Base-by-base conservation (phyloP, 2,797 vertebrate species). In the Rhinella marina region DNA sequence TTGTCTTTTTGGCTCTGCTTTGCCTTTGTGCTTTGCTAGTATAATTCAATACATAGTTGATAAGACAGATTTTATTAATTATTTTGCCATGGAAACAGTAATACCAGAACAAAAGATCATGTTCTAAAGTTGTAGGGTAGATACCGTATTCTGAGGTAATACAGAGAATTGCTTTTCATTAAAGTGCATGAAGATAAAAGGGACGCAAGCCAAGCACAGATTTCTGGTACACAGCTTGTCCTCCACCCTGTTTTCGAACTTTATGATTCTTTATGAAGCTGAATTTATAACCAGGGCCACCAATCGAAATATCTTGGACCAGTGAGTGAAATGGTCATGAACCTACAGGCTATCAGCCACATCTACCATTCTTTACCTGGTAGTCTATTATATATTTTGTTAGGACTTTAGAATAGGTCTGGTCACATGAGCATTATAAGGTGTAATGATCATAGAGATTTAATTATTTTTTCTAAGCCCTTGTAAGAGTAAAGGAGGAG, bases 71-170 rank as follows among this genome's bases (percentile, higher is more conserved):
- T 56, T 19, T 70, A 57, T 72, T 70, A 70, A 70, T 81, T 81
- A 81, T 62, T 86, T 86, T 81, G 76, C 64, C 85, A 86, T 87
- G 83, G 83, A 77, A 85, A 85, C 83, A 62, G 83, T 76, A 62
- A 61, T 85, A 77, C 41, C 77, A 75, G 83, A 77, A 85, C 83
- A 85, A 85, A 85, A 85, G 72, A 85, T 77, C 72, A 85, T 85
- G 72, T 64, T 85, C 72, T 85, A 48, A 75, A 77, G 41, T 48
- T 62, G 83, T 64, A 85, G 59, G 72, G 10, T 76, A 76, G 83
- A 27, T 59, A 41, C 41, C 4, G 41, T 41, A 50, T 77, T 85
- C 57, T 12, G 83, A 29, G 5, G n/a, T 64, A 21, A 85, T 77
- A 77, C 57, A 85, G n/a, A 64, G 48, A 16, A 84, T 21, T 56